These are phyloP conservation scores for Labia minor DNA, from an alignment of 2,888 invertebrate genomes.

Conservation along the genomic window DNA sequence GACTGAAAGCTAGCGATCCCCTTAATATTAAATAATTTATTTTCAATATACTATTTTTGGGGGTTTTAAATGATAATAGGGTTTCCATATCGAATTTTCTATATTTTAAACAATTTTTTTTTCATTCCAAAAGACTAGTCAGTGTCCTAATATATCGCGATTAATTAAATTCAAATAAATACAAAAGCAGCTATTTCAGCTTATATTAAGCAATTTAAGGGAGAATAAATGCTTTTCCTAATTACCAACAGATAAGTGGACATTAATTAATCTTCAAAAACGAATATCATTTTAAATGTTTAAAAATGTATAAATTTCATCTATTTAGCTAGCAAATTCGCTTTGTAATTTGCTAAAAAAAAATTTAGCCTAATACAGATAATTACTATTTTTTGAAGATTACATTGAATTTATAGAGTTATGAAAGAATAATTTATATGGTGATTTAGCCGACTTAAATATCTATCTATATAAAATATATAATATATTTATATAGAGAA, in stretches of 20 bases:
- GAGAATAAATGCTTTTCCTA: not conserved
- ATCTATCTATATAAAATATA: no score
- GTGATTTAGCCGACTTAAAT: no score
- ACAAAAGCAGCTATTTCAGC: not conserved
- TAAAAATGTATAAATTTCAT: not conserved
- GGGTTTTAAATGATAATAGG: not conserved
- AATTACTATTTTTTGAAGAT: not conserved
- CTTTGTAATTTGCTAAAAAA: slow-evolving; percentile 4
- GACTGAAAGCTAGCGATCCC: not conserved
- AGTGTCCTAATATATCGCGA: slow-evolving; percentile 3
- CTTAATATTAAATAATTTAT: no score
- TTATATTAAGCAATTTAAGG: not conserved
- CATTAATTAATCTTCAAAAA: no score
- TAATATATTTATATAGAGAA: not conserved
- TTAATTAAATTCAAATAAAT: not conserved
- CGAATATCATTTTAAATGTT: not conserved
- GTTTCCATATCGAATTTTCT: not conserved
- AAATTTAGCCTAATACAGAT: not conserved
- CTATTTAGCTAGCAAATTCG: slow-evolving; percentile 1
- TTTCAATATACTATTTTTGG: no score
- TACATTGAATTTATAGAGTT: not conserved
- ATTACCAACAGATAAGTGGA: not conserved
- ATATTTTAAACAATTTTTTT: not conserved
- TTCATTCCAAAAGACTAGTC: slow-evolving; percentile 8
- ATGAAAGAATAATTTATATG: not conserved